Evolutionary conservation across 1,140 invertebrate genomes (phyloP), one percentile per base, ranked within the genome.

Genomic region (Phthorimaea operculella): DNA sequence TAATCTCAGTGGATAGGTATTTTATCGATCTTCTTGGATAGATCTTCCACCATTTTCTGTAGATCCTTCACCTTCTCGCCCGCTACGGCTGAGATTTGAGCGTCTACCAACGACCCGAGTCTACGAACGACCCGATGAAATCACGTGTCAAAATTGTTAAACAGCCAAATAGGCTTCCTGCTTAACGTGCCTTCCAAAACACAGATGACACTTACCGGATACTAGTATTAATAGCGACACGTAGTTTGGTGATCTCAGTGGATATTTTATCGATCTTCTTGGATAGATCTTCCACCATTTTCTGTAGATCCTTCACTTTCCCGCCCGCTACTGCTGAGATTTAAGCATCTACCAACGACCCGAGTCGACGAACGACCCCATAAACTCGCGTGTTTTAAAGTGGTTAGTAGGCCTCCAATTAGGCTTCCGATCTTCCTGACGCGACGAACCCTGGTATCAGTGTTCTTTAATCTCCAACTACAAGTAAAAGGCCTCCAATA

Each of bases 171-270:
- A n/a, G n/a, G n/a, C n/a, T n/a, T n/a, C n/a, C n/a, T n/a, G n/a
- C n/a, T n/a, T n/a, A n/a, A n/a, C n/a, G n/a, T n/a, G n/a, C n/a
- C n/a, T n/a, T n/a, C n/a, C n/a, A n/a, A n/a, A n/a, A n/a, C n/a
- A n/a, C n/a, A n/a, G n/a, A n/a, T n/a, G n/a, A n/a, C n/a, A 28
- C 58, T 28, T 58, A 92, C 91, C 92, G 91, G 68, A 93, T 88
- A 0, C 93, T 89, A 11, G 94, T 93, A 71, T 93, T 96, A n/a
- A 96, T 90, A 4, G 90, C 93, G 3, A 96, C 94, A 53, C 90
- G 91, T 2, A 94, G 74, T 60, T 92, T 92, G 0, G 91, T 92
- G 5, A 96, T 90, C 71, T 93, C 90, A 0, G 85, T 83, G 51
- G 89, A 89, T 0, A 92, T 83, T 70, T 93, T 94, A 16, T 93